Conservation (phyloP, 2,113 vertebrate species). For the Oreochromis niloticus region DNA sequence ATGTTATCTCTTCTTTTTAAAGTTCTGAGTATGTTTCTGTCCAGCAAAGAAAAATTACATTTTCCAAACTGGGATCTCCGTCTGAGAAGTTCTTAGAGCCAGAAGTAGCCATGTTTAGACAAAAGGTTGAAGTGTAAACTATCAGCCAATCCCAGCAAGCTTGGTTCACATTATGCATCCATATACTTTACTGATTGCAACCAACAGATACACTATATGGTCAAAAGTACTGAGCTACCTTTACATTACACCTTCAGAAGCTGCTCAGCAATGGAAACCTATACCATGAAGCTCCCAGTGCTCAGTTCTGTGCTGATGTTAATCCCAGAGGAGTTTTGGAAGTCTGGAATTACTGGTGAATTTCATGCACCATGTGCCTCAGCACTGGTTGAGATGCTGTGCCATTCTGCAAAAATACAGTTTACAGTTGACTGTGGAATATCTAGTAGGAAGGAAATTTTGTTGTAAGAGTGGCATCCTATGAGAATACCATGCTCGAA, state of each 20-base stretch:
- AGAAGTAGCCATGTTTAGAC: neutral
- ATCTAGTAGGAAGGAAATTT: rapidly evolving
- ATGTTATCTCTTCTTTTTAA: neutral
- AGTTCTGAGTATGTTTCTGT: neutral
- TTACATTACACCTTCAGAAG: neutral
- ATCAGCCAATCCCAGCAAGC: neutral
- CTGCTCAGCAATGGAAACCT: rapidly evolving
- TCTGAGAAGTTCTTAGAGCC: neutral
- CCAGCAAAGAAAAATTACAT: neutral
- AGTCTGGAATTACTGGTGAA: neutral
- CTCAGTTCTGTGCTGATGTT: neutral
- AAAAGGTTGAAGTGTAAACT: neutral
- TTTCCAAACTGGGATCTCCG: neutral
- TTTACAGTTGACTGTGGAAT: neutral
- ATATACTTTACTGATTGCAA: neutral
- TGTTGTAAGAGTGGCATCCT: neutral
- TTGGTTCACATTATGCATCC: rapidly evolving
- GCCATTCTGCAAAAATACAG: neutral
- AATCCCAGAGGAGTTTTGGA: neutral
- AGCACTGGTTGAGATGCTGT: rapidly evolving
- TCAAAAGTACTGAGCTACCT: neutral
- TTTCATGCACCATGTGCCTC: neutral
- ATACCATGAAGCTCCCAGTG: rapidly evolving
- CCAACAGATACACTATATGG: neutral
- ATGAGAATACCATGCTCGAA: rapidly evolving